Base-by-base conservation (phyloP, 1,140 invertebrate genomes). In the Zaprionus nigranus region DNA sequence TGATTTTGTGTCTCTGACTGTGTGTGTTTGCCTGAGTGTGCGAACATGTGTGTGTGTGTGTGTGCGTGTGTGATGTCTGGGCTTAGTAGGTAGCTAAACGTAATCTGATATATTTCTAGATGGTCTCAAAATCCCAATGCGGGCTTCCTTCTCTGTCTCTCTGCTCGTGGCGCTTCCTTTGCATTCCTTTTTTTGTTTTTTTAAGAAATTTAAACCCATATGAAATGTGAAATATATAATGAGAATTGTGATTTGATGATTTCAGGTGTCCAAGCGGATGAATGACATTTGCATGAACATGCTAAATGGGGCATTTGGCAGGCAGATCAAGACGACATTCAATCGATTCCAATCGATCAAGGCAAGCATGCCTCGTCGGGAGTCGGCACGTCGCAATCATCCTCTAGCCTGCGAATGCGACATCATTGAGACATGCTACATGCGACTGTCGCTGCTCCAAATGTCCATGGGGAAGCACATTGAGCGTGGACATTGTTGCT, bases 401-500 rank as follows among this genome's bases (percentile, higher is more conserved):
- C 96, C 96, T 1, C 92, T 97, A 56, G 96, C 97, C 30, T 97
- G 96, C 91, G 97, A 97, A 93, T 97, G 95, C 56, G 97, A 98
- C 92, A 97, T 98, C 61, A 96, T 98, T 83, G 97, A 98, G 94
- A 98, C 97, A 9, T 93, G 97, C 57, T 96, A 98, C 82, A 98
- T 98, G 97, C 94, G 97, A 64, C 94, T 98, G 7, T 96, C 96
- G 40, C 93, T 98, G 51, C 93, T 98, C 46, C 97, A 98, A 93
- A 98, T 98, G 97, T 96, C 96, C 22, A 97, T 98, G 94, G 97
- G 97, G 11, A 98, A 98, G 93, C 97, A 98, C 87, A 98, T 98
- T 82, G 97, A 98, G 92, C 95, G 97, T 78, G 97, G 96, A 92
- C 96, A 97, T 93, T 97, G 96, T 87, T 97, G 97, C 92, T 98